phyloP scores from a whole-genome alignment of 1,140 invertebrate species.

The Orchestia grillus region DNA sequence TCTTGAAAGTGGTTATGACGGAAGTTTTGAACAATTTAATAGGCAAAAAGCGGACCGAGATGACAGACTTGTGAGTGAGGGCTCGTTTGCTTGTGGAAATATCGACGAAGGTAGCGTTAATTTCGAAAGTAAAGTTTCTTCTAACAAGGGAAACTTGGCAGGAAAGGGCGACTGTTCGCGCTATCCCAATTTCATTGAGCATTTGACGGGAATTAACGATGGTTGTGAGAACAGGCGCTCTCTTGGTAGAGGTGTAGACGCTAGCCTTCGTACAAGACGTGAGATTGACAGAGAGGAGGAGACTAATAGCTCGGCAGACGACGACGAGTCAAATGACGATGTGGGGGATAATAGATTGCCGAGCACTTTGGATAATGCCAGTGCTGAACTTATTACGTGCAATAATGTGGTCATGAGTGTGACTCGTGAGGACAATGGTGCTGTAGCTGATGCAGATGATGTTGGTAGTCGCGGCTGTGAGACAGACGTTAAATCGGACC shows the following conservation, averaged over 20 bases:
- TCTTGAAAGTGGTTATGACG: background rate
- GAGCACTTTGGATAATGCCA: background rate
- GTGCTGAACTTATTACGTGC: background rate
- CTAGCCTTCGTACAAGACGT: background rate
- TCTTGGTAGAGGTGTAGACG: background rate
- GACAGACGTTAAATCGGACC: background rate
- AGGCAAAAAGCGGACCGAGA: background rate
- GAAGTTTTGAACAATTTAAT: background rate
- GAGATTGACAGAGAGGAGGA: background rate
- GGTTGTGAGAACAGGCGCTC: background rate
- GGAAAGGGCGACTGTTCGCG: background rate
- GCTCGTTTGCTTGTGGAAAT: background rate
- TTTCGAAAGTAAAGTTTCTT: background rate
- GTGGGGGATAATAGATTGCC: background rate
- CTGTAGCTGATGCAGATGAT: background rate
- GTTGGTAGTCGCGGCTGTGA: background rate
- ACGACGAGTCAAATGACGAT: background rate
- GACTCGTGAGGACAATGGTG: background rate
- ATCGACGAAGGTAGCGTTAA: background rate
- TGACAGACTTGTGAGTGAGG: background rate
- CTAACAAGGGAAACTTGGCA: background rate
- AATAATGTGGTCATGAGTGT: conserved; percentile 22
- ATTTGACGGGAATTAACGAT: background rate
- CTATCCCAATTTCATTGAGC: background rate
- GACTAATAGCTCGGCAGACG: background rate